These are phyloP conservation scores for Ylistrum balloti DNA, from an alignment of 1,140 invertebrate species.

Conservation along the genomic window DNA sequence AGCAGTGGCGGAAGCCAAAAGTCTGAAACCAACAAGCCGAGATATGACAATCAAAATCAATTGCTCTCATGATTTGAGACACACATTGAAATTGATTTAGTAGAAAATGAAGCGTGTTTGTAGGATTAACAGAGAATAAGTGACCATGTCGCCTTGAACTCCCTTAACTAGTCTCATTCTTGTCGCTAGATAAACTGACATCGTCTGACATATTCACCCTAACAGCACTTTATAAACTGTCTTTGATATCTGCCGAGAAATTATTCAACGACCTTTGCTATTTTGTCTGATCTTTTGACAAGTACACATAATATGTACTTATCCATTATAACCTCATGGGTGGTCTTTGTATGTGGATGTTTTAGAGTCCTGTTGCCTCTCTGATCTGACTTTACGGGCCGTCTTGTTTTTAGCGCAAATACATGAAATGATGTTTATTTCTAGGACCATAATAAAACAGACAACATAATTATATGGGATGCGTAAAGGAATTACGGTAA, in stretches of 20 bases:
- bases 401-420: no score
- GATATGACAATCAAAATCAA: not conserved
- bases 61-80: not conserved
- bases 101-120: not conserved
- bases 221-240: not conserved
- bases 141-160: not conserved
- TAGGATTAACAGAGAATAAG: not conserved
- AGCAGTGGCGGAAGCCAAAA: no score
- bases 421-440: no score
- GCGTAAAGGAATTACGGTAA: no score
- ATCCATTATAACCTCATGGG: not conserved
- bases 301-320: not conserved
- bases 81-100: slow-evolving; percentile 1
- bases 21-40: no score
- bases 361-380: not conserved
- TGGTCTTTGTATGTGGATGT: not conserved
- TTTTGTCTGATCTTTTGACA: slow-evolving; percentile 8
- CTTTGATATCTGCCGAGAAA: not conserved
- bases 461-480: no score
- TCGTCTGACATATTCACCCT: not conserved
- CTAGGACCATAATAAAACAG: no score
- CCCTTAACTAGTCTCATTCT: not conserved
- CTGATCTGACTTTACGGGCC: no score
- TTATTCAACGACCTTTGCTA: not conserved
- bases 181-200: not conserved